phyloP scores from a whole-genome alignment of 2,113 vertebrate genomes.

The Chaetodon auriga region DNA sequence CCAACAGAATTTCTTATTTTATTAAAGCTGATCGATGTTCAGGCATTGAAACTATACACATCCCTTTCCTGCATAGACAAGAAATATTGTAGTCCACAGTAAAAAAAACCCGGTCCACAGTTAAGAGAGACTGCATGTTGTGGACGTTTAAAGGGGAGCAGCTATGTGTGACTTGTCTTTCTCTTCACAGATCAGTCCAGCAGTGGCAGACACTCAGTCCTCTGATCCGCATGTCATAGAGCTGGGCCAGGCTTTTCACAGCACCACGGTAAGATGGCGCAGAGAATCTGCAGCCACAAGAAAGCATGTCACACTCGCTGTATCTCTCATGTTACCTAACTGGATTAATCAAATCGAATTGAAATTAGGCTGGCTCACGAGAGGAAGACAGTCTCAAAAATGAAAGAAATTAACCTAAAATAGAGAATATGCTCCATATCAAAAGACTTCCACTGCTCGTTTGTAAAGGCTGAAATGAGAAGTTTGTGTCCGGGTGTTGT shows the following conservation, averaged over 20 bases:
- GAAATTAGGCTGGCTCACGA: too few species aligned
- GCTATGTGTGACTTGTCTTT: not conserved
- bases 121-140: too few species aligned
- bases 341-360: too few species aligned
- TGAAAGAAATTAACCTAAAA: too few species aligned
- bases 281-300: too few species aligned
- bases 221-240: conserved; percentile 86
- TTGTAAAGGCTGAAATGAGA: not conserved
- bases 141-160: too few species aligned
- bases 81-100: not conserved
- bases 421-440: not conserved
- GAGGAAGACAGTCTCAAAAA: too few species aligned
- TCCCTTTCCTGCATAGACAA: too few species aligned
- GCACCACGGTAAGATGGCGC: conserved; percentile 50
- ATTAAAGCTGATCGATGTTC: not conserved
- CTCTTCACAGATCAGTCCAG: conserved; percentile 87
- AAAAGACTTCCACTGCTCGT: too few species aligned
- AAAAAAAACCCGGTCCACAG: too few species aligned
- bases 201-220: conserved; percentile 85
- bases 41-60: not conserved
- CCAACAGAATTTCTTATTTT: not conserved
- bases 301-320: too few species aligned
- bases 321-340: too few species aligned
- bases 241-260: conserved; percentile 72
- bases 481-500: not conserved